Conservation (phyloP, 2,888 invertebrate genomes). For the Serripes groenlandicus region DNA sequence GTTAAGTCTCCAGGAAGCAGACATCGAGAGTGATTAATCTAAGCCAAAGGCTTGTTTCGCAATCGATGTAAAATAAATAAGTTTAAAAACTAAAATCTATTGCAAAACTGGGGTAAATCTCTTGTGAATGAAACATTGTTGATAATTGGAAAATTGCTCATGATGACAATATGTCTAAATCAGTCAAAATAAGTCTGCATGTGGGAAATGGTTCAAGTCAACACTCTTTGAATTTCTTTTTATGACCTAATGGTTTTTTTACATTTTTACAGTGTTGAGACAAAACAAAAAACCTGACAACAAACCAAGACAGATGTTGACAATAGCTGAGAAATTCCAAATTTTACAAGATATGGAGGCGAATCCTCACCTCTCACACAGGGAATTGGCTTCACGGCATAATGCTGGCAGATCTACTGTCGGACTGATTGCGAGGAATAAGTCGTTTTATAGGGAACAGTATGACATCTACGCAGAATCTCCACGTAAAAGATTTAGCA, state of each 20-base stretch:
- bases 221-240: neutral
- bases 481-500: constrained; percentile 32
- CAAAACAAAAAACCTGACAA: neutral
- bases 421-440: constrained; percentile 32
- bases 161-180: no score
- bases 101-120: no score
- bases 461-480: constrained; percentile 35
- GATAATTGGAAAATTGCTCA: no score
- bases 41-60: no score
- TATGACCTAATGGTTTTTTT: neutral
- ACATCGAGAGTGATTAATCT: no score
- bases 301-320: constrained; percentile 16
- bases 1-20: no score
- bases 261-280: neutral
- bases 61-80: no score
- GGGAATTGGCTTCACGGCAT: constrained; percentile 39
- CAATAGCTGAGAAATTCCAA: constrained; percentile 39
- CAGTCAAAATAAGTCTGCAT: no score
- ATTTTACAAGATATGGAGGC: constrained; percentile 40
- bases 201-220: neutral
- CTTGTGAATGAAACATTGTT: no score
- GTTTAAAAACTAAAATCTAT: no score
- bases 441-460: constrained; percentile 27
- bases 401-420: constrained; percentile 47
- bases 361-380: constrained; percentile 4